phyloP scores from a whole-genome alignment of 2,113 vertebrate species.

The Phrynosoma blainvillii region DNA sequence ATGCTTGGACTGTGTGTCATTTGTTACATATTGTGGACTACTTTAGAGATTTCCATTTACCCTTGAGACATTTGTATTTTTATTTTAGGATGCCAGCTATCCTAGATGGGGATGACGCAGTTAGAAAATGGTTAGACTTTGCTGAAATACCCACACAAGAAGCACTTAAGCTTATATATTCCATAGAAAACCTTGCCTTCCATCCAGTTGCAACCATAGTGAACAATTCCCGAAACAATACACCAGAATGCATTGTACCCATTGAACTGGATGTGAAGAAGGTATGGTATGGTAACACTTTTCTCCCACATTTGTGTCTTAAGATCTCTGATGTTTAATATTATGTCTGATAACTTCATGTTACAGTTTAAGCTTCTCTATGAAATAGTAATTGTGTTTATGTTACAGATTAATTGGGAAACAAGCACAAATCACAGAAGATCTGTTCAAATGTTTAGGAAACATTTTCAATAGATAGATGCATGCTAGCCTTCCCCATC shows the following conservation, averaged over 20 bases:
- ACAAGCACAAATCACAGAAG: not conserved
- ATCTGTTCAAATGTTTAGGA: not conserved
- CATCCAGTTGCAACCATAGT: constrained; percentile 91
- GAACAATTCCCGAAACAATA: constrained; percentile 88
- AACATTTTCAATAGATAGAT: not conserved
- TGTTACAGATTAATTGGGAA: not conserved
- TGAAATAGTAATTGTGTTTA: not conserved
- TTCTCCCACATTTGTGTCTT: not conserved
- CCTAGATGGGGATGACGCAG: constrained; percentile 90
- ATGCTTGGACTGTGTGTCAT: not conserved
- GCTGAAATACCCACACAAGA: constrained; percentile 87
- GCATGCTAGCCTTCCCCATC: not conserved
- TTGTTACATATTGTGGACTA: not conserved
- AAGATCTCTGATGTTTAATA: not conserved
- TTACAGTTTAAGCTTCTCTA: not conserved
- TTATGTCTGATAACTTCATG: not conserved
- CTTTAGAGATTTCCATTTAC: not conserved
- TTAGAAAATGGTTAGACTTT: constrained; percentile 91
- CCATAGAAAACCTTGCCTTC: constrained; percentile 84
- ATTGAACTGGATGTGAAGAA: constrained; percentile 77
- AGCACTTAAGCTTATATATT: constrained; percentile 86
- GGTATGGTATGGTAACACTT: constrained; percentile 67
- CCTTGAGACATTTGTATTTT: not conserved
- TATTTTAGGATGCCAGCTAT: constrained; percentile 92
- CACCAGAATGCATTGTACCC: constrained; percentile 85